These are phyloP conservation scores for Drepana arcuata DNA, from an alignment of 1,140 invertebrate genomes.

Conservation along the genomic window DNA sequence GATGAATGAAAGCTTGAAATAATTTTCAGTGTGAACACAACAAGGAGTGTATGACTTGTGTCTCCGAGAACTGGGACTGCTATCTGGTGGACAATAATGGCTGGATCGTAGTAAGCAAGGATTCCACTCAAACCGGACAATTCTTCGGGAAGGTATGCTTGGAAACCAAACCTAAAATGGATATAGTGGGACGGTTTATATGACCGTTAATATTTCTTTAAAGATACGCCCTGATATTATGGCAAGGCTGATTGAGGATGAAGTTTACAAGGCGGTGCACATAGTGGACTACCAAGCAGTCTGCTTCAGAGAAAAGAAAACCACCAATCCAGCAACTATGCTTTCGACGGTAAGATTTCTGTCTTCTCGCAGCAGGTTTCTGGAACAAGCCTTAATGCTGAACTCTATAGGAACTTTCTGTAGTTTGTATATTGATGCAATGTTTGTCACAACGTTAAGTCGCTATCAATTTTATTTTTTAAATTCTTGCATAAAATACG, in stretches of 20 bases:
- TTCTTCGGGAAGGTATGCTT: slow-evolving; percentile 87
- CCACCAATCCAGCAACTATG: slow-evolving; percentile 74
- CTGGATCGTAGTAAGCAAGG: slow-evolving; percentile 85
- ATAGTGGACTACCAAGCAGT: slow-evolving; percentile 93
- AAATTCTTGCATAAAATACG: not conserved
- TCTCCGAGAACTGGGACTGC: slow-evolving; percentile 82
- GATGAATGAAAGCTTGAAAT: too few relatives aligned
- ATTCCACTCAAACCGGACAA: slow-evolving; percentile 80
- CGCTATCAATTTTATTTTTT: not conserved
- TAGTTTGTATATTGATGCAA: too few relatives aligned
- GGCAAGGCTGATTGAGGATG: slow-evolving; percentile 81
- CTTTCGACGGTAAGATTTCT: slow-evolving; percentile 76
- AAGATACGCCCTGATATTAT: slow-evolving; percentile 81
- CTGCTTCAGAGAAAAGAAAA: slow-evolving; percentile 79
- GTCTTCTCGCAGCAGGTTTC: too few relatives aligned
- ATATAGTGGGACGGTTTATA: too few relatives aligned
- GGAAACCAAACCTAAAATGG: too few relatives aligned
- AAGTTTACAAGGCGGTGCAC: slow-evolving; percentile 83
- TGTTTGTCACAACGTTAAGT: too few relatives aligned
- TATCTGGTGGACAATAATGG: slow-evolving; percentile 93
- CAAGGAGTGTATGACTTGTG: slow-evolving; percentile 77
- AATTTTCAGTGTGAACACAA: slow-evolving; percentile 73
- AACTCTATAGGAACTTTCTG: too few relatives aligned
- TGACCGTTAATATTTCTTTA: too few relatives aligned
- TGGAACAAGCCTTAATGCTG: too few relatives aligned